Percentiles rank a stretch among this genome's conserved stretches.
Conservation (phyloP, 2,113 vertebrate genomes). For the Vireo altiloquus region DNA sequence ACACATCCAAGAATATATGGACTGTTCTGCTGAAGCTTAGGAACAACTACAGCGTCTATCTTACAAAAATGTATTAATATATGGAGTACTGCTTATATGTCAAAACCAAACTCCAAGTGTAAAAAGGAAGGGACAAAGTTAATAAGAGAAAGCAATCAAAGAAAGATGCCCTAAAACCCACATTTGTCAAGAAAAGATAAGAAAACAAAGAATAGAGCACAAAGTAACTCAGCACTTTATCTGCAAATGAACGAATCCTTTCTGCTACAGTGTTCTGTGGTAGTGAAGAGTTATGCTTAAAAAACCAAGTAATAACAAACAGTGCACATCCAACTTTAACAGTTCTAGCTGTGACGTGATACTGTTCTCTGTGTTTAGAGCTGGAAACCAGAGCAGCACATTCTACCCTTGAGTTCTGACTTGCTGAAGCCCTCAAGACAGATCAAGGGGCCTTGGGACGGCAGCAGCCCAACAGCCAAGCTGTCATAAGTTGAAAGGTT, state of each 20-base stretch:
- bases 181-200: background rate
- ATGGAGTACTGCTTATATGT: background rate
- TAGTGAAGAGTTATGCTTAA: background rate
- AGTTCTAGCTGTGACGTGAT: background rate
- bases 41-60: background rate
- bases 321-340: background rate
- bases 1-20: background rate
- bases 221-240: background rate
- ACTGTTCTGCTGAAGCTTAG: background rate
- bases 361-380: background rate
- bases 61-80: background rate
- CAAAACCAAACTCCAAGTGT: background rate
- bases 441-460: fast-evolving
- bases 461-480: fast-evolving
- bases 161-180: background rate
- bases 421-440: background rate
- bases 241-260: background rate
- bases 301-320: background rate
- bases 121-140: background rate
- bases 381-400: background rate
- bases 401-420: background rate
- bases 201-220: background rate
- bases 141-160: background rate
- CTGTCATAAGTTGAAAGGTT: background rate
- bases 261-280: background rate